phyloP scores from a whole-genome alignment of 2,113 vertebrate genomes.

The Serilophus lunatus region DNA sequence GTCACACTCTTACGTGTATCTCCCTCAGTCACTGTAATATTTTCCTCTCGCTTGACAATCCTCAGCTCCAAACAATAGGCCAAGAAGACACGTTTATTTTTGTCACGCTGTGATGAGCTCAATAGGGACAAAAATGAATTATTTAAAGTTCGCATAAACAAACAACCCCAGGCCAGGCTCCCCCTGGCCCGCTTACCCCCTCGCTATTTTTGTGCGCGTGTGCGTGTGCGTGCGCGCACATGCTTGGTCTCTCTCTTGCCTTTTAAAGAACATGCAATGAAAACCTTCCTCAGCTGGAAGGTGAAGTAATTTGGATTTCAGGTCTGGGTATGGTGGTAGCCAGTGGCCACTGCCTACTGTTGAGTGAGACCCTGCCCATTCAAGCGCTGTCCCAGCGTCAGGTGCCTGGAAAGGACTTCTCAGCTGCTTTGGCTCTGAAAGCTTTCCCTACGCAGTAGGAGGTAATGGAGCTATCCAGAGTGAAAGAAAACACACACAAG shows the following conservation, averaged over 20 bases:
- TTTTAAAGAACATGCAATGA: neutral
- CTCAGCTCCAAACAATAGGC: slow-evolving; percentile 91
- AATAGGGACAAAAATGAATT: slow-evolving; percentile 77
- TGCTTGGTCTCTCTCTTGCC: neutral
- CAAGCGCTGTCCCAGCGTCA: neutral
- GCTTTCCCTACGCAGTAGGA: neutral
- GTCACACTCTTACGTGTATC: slow-evolving; percentile 93
- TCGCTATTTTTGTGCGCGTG: neutral
- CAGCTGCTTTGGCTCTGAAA: neutral
- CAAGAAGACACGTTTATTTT: slow-evolving; percentile 88
- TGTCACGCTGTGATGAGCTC: slow-evolving; percentile 73
- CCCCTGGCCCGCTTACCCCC: neutral
- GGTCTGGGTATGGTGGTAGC: neutral
- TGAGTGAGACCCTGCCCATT: neutral
- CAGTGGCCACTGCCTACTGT: neutral
- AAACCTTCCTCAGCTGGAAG: neutral
- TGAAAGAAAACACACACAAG: neutral
- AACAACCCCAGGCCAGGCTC: slow-evolving; percentile 68
- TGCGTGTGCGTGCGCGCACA: accelerated
- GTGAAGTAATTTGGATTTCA: neutral
- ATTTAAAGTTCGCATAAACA: slow-evolving; percentile 80
- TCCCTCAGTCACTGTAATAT: slow-evolving; percentile 82
- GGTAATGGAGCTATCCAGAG: neutral
- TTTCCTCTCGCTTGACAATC: slow-evolving; percentile 69
- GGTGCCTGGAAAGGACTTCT: neutral